These are phyloP conservation scores for Heliconius sara DNA, from an alignment of 2,888 invertebrate species.

Conservation along the genomic window DNA sequence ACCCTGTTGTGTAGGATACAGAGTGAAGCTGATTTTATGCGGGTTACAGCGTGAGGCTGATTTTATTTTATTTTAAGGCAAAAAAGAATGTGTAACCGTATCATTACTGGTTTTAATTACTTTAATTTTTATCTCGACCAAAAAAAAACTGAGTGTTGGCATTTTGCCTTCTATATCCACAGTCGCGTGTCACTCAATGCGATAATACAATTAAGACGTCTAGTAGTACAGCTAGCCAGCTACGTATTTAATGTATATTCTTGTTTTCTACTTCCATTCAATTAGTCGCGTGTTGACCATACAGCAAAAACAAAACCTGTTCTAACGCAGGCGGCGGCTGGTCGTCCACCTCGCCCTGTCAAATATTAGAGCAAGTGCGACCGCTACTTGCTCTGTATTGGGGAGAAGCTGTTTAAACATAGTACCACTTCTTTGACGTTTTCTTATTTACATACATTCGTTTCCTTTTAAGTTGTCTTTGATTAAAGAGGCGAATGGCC, in stretches of 20 bases:
- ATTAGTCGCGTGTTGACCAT: constrained; percentile 18
- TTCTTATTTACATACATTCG: not conserved
- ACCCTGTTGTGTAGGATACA: no score
- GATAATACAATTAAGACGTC: constrained; percentile 15
- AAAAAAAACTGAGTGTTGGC: not conserved
- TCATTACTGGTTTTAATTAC: not conserved
- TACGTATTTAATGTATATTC: constrained; percentile 2
- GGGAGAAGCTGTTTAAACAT: constrained; percentile 3
- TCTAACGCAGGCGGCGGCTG: constrained; percentile 27
- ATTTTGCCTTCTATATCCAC: not conserved
- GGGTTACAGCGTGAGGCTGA: no score
- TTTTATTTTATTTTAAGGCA: no score
- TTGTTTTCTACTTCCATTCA: constrained; percentile 22
- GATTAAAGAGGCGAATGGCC: not conserved
- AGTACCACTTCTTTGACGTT: not conserved
- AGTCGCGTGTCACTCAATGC: not conserved
- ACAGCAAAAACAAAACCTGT: constrained; percentile 36
- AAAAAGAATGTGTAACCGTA: no score
- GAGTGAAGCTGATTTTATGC: no score
- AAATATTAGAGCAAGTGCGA: constrained; percentile 33
- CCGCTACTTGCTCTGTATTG: not conserved
- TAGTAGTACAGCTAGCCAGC: not conserved
- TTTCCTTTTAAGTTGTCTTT: not conserved
- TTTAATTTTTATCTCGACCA: not conserved
- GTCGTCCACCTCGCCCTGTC: constrained; percentile 41